A percentile compares a stretch with the other conserved stretches of the same genome.
phyloP scores from a whole-genome alignment of 2,888 invertebrate species.

The Argyra leucocephala region DNA sequence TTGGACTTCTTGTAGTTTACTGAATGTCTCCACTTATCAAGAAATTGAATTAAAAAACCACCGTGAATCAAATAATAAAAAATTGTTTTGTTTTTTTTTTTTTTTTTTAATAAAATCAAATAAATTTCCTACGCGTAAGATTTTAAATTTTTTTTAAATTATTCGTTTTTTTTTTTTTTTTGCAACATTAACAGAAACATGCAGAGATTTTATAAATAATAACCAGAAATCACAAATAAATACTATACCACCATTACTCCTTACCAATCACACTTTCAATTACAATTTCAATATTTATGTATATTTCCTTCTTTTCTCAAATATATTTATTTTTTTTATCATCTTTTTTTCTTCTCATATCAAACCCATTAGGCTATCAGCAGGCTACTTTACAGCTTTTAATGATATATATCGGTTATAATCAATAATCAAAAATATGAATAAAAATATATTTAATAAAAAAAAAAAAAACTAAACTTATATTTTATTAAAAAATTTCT shows the following conservation, averaged over 20 bases:
- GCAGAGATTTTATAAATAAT: too few relatives aligned
- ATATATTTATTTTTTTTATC: too few relatives aligned
- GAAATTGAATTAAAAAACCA: too few relatives aligned
- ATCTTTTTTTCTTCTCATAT: background rate
- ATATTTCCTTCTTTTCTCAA: too few relatives aligned
- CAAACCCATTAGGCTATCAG: slow-evolving; percentile 3
- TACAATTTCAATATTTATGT: background rate
- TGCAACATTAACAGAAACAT: background rate
- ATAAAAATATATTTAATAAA: background rate
- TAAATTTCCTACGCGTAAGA: background rate
- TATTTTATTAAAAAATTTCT: too few relatives aligned
- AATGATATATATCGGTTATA: background rate
- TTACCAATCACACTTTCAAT: background rate
- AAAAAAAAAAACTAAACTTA: too few relatives aligned
- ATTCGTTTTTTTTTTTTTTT: background rate
- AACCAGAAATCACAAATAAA: too few relatives aligned
- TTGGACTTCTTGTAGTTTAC: background rate
- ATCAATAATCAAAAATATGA: background rate
- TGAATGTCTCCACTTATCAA: background rate
- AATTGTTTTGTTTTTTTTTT: too few relatives aligned
- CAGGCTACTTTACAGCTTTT: background rate
- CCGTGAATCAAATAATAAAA: too few relatives aligned
- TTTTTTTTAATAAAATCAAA: too few relatives aligned
- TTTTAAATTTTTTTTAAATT: too few relatives aligned
- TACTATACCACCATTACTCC: too few relatives aligned